phyloP scores from a whole-genome alignment of 2,888 invertebrate species.

The Tiliacea citrago region DNA sequence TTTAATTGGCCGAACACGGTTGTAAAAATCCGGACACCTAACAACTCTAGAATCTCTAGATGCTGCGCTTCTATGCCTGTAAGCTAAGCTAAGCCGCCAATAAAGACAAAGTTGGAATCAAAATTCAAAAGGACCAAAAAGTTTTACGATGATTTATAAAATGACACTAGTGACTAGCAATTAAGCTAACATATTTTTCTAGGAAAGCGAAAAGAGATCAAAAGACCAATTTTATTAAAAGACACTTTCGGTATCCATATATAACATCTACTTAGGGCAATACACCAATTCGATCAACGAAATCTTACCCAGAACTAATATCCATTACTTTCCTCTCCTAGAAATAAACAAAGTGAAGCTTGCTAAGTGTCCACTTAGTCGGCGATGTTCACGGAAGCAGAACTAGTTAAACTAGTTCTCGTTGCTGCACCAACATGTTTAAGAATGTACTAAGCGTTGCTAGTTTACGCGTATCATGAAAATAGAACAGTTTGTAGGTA shows the following conservation, averaged over 20 bases:
- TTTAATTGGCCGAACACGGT: no score
- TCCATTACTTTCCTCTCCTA: slow-evolving; percentile 56
- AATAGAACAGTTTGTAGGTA: slow-evolving; percentile 56
- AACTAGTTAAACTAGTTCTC: slow-evolving; percentile 79
- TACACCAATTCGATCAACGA: slow-evolving; percentile 4
- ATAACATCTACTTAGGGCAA: neutral
- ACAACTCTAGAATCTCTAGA: no score
- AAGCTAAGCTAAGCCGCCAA: no score
- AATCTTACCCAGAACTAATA: slow-evolving; percentile 43
- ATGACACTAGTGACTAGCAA: neutral
- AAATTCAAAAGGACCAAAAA: no score
- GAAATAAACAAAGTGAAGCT: slow-evolving; percentile 64
- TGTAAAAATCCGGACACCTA: no score
- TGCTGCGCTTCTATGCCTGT: no score
- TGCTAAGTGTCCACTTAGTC: slow-evolving; percentile 75
- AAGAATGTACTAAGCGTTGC: slow-evolving; percentile 67
- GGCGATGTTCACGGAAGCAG: slow-evolving; percentile 79
- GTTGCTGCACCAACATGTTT: slow-evolving; percentile 66
- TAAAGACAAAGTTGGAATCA: no score
- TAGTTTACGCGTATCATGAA: slow-evolving; percentile 64
- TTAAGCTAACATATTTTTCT: neutral
- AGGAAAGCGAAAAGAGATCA: neutral
- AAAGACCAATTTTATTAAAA: neutral
- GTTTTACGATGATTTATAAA: no score
- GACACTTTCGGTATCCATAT: no score